Evolutionary conservation across 1,140 invertebrate genomes (phyloP).

Genomic region (Nylanderia fulva): DNA sequence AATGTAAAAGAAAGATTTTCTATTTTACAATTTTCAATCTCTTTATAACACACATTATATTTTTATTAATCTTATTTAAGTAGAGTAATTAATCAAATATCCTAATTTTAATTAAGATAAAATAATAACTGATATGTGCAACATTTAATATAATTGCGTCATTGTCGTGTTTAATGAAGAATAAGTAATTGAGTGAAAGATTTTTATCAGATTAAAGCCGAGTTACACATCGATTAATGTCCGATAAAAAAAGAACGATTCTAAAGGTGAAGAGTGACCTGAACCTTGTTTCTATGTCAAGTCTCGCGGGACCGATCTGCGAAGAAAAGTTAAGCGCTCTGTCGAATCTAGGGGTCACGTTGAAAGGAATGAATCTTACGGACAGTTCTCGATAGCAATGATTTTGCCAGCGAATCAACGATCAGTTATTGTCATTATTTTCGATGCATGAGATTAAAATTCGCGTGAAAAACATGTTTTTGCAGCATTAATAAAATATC

Average conservation of each 20-base stretch:
- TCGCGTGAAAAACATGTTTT: too few species aligned
- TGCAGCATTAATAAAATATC: neutral
- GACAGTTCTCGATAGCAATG: neutral
- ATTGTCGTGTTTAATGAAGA: neutral
- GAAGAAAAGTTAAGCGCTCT: neutral
- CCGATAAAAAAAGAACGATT: neutral
- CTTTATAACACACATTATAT: too few species aligned
- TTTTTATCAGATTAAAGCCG: slow-evolving; percentile 11
- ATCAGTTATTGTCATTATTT: neutral
- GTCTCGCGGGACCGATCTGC: neutral
- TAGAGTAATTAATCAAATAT: too few species aligned
- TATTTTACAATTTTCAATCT: too few species aligned
- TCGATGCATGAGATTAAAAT: too few species aligned
- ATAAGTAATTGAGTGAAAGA: slow-evolving; percentile 17
- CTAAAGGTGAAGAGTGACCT: neutral
- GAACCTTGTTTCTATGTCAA: neutral
- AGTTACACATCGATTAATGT: neutral
- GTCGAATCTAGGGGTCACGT: neutral
- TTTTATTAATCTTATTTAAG: too few species aligned
- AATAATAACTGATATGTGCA: too few species aligned
- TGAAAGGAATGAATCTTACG: neutral
- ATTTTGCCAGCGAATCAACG: neutral
- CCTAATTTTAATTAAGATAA: too few species aligned
- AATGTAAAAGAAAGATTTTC: too few species aligned
- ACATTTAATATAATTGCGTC: slow-evolving; percentile 9